Base-by-base conservation (phyloP, 2,113 vertebrate species). In the Callospermophilus lateralis region DNA sequence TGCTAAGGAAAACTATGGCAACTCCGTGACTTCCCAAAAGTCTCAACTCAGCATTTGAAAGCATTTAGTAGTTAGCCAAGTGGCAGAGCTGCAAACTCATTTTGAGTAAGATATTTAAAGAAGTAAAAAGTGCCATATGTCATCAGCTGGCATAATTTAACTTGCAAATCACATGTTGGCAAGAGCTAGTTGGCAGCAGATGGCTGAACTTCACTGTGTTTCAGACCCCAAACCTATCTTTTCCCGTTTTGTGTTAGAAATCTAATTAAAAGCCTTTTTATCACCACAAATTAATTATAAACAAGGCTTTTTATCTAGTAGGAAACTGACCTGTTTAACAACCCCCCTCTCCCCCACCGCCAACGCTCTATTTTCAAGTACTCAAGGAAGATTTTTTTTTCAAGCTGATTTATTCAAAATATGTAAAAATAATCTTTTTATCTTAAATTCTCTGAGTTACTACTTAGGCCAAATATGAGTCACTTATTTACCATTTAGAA, bases 241-340 rank as follows among this genome's bases (percentile, higher is more conserved):
- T 97, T 94, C 61, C 73, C 84, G 94, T 97, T 97, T 89, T 92
- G 48, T 90, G 61, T 70, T 96, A 48, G 68, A 97, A 95, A 97
- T 96, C 95, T 97, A 97, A 98, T 98, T 97, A 97, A 97, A 97
- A 96, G 34, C 79, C 72, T 89, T 97, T 96, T 95, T 92, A 94
- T 97, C 77, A 93, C 72, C 30, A 76, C 88, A 94, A 67, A 95
- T 94, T 96, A 97, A 97, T 97, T 96, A 97, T 93, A 96, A 97
- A 95, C 90, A 95, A 92, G 30, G 10, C 63, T 94, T 84, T 84
- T 76, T 92, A 63, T 97, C 74, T 77, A 55, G 63, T 81, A 94
- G 90, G 37, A 95, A 93, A 90, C 42, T 96, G 92, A 94, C 81
- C 96, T 55, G 8, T 90, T 97, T 92, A 95, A 89, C 67, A 84